Evolutionary conservation across 1,140 invertebrate species (phyloP), one percentile per base, ranked within the genome.

Genomic region (Drosophila orena): DNA sequence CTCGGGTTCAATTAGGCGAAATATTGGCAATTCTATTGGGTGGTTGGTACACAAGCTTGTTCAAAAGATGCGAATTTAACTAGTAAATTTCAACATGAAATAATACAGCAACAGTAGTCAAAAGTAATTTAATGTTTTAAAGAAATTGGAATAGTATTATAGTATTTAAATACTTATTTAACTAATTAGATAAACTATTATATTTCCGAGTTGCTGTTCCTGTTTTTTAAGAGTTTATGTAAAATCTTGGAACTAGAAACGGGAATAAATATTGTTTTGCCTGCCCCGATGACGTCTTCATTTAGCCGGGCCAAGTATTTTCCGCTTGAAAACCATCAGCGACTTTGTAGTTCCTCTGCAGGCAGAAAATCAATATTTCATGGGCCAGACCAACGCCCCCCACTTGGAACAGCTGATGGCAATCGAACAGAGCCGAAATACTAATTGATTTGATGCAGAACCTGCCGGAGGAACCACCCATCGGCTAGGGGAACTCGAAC

Each of bases 401-500:
- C 55, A 75, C 69, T 81, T 81, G 68, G 83, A 69, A 79, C 84
- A 88, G 83, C 79, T 59, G 71, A 61, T 77, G 46, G 40, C 34
- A 10, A 54, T 59, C 53, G 20, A 43, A 65, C 70, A 77, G 68
- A 65, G 69, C 59, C 70, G 37, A 75, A 61, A 49, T 38, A 90
- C 77, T 90, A 90, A 90, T 90, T 90, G 85, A 90, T 90, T 90
- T 86, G 89, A 81, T 79, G 86, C 85, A 90, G 81, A 90, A 90
- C 81, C 81, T 86, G 81, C 62, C 22, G 50, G 35, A 34, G 62
- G 17, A 24, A 53, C 35, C 38, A 49, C 34, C 55, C 56, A 55
- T 47, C 47, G 44, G n/a, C 11, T 8, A 20, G 37, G 37, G 37
- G 17, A 24, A 22, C 24, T 30, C n/a, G 59, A 54, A 50, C n/a